A percentile compares a stretch with the other conserved stretches of the same genome.
phyloP scores from a whole-genome alignment of 2,797 vertebrate species.

The Rhodeus uyekii region DNA sequence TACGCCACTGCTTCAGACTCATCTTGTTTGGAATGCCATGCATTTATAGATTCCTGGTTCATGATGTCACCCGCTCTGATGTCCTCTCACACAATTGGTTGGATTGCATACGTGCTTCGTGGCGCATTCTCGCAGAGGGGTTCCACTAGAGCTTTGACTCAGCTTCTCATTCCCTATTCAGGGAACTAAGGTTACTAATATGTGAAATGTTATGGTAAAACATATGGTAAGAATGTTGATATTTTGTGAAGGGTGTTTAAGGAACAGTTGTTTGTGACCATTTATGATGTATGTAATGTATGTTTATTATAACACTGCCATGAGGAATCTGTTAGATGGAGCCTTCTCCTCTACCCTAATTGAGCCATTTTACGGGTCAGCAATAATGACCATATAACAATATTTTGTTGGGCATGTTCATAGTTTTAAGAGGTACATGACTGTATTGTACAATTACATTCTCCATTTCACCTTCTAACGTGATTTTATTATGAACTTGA shows the following conservation, averaged over 20 bases:
- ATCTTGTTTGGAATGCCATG: too few relatives aligned
- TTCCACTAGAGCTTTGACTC: too few relatives aligned
- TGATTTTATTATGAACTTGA: background rate
- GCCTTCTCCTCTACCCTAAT: conserved; percentile 30
- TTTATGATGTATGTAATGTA: too few relatives aligned
- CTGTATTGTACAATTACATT: background rate
- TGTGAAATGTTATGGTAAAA: too few relatives aligned
- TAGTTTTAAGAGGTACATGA: conserved; percentile 22
- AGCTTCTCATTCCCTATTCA: too few relatives aligned
- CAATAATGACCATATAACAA: conserved; percentile 44
- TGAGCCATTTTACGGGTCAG: conserved; percentile 46
- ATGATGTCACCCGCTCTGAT: too few relatives aligned
- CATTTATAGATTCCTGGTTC: too few relatives aligned
- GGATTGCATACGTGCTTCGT: too few relatives aligned
- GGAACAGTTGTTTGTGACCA: background rate
- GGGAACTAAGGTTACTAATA: too few relatives aligned
- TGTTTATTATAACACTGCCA: background rate
- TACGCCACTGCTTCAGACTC: too few relatives aligned
- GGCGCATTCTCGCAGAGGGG: too few relatives aligned
- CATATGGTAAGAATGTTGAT: background rate
- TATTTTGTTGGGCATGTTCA: conserved; percentile 27
- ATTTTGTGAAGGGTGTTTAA: background rate
- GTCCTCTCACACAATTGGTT: too few relatives aligned
- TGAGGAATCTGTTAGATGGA: background rate
- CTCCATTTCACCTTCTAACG: background rate